Evolutionary conservation across 2,113 vertebrate genomes (phyloP), one percentile per base, ranked within the genome.

Genomic region (Cyanoliseus patagonus): DNA sequence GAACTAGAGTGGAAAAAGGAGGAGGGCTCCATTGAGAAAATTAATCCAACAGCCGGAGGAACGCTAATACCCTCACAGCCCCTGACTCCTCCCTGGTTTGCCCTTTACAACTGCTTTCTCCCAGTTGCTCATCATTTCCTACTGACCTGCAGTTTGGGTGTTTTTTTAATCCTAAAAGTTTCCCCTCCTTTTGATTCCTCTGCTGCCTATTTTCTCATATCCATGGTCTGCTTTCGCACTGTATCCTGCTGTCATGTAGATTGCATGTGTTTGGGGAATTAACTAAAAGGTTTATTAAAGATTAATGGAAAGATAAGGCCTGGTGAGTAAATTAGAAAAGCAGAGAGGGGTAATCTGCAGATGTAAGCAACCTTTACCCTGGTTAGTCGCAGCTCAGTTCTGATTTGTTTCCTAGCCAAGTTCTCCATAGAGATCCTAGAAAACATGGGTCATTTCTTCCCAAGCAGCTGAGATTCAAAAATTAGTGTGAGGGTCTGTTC

Each of bases 291-390:
- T 94, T 93, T 96, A 94, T 97, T 97, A 96, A 97, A 97, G 96
- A 96, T 96, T 96, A 97, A 97, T 96, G 83, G 96, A 94, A 96
- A 94, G 96, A 97, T 97, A 97, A 74, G 62, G 41, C 94, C 46
- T 89, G 83, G 92, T 92, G 95, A 96, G 91, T 73, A 81, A 95
- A 96, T 97, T 96, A 95, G 92, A 89, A 96, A 96, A 96, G 86
- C 96, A 73, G 94, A 92, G 95, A 95, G 95, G 86, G 94, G 94
- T 96, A 97, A 97, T 96, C 96, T 95, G 73, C 77, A 92, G 94
- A 94, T 93, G 92, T 86, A 93, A 96, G 83, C 91, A 93, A 88
- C 83, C 80, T 93, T 80, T 93, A 92, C 88, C 80, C 90, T 88
- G 72, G 93, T 93, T 94, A 96, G 90, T 94, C 80, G 63, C 37